A percentile compares a stretch with the other conserved stretches of the same genome.
These are phyloP conservation scores for Oncorhynchus clarkii DNA, from an alignment of 2,113 vertebrate genomes.

Conservation along the genomic window DNA sequence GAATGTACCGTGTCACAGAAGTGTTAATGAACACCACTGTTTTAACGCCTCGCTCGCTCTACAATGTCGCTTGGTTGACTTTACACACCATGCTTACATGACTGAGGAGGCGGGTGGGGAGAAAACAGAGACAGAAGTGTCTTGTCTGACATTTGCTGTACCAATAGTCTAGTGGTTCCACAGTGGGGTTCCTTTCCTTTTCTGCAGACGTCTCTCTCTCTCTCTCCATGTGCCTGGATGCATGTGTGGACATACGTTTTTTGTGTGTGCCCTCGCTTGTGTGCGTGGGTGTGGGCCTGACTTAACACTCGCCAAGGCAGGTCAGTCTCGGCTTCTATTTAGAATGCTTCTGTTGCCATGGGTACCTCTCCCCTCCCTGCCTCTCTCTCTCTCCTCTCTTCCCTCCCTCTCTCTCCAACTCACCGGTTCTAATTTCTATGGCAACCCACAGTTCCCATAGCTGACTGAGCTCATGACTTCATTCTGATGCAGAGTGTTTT, in stretches of 20 bases:
- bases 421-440: constrained; percentile 52
- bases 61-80: no score
- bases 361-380: constrained; percentile 38
- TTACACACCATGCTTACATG: no score
- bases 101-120: no score
- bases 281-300: not conserved
- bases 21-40: no score
- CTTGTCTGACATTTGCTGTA: no score
- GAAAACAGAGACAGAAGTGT: no score
- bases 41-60: no score
- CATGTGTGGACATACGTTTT: not conserved
- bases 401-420: constrained; percentile 14
- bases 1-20: no score
- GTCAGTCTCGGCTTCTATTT: constrained; percentile 49
- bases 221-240: not conserved
- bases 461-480: constrained; percentile 37
- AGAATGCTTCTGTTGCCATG: constrained; percentile 58
- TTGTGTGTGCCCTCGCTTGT: not conserved
- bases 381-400: not conserved
- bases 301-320: constrained; percentile 26
- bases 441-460: constrained; percentile 50
- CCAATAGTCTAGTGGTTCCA: no score
- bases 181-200: no score
- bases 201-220: not conserved
- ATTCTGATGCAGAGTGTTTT: not conserved